phyloP scores from a whole-genome alignment of 1,140 invertebrate species.

The Hestina assimilis region DNA sequence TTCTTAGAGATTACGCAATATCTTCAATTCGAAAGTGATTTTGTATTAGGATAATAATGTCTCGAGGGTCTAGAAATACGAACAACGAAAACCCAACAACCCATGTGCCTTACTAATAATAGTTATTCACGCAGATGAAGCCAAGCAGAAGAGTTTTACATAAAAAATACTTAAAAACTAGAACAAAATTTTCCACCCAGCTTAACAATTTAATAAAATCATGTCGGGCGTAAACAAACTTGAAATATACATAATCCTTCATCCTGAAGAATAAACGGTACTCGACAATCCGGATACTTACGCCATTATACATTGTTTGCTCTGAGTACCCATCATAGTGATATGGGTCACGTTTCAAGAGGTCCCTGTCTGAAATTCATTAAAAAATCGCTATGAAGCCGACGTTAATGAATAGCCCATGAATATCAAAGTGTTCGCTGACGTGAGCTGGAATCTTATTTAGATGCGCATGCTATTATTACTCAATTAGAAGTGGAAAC shows the following conservation, averaged over 20 bases:
- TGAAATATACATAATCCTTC: no score
- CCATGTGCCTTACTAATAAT: no score
- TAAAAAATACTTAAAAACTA: neutral
- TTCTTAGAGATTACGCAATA: no score
- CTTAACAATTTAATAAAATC: neutral
- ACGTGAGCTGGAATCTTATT: neutral
- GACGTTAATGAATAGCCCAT: constrained; percentile 15
- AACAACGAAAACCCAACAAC: no score
- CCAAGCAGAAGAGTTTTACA: no score
- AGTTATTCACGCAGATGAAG: no score
- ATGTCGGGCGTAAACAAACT: neutral
- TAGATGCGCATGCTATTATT: constrained; percentile 5
- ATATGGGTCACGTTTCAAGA: constrained; percentile 9
- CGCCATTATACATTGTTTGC: neutral
- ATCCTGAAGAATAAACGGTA: neutral
- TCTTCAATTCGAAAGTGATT: no score
- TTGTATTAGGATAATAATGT: no score
- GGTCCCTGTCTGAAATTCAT: constrained; percentile 19
- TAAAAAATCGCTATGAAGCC: constrained; percentile 13
- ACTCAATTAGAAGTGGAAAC: neutral
- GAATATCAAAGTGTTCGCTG: constrained; percentile 15
- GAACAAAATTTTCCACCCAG: no score
- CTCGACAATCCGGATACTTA: neutral
- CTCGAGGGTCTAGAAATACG: no score
- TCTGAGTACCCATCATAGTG: constrained; percentile 4